A percentile compares a stretch with the other conserved stretches of the same genome.
Conservation (phyloP, 2,888 invertebrate species). For the Acleris holmiana region DNA sequence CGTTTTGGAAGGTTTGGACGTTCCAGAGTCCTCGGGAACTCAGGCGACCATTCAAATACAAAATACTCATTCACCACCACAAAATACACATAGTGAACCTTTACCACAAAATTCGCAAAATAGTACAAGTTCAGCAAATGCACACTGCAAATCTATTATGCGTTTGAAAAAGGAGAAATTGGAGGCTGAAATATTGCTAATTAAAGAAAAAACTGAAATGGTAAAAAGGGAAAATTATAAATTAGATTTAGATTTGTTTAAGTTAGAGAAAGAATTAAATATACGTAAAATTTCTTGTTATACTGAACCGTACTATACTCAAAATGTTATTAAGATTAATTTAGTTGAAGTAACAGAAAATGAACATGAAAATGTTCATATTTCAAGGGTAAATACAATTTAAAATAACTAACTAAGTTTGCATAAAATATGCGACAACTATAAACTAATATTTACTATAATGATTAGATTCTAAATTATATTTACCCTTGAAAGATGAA, state of each 20-base stretch:
- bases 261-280: conserved; percentile 11
- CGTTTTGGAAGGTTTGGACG: background rate
- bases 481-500: too few relatives aligned
- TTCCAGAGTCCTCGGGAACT: conserved; percentile 12
- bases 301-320: conserved; percentile 1
- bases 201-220: conserved; percentile 1
- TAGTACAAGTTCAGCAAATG: conserved; percentile 5
- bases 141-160: background rate
- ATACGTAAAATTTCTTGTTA: background rate
- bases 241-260: conserved; percentile 1
- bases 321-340: background rate
- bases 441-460: too few relatives aligned
- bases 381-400: background rate
- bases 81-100: background rate
- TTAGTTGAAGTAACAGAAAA: background rate
- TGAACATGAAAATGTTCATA: background rate
- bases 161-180: conserved; percentile 5
- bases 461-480: too few relatives aligned
- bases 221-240: background rate
- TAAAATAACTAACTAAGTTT: background rate
- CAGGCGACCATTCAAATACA: conserved; percentile 7
- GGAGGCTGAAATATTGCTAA: background rate
- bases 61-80: background rate
- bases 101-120: background rate
- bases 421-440: too few relatives aligned